Conservation (phyloP, 1,140 invertebrate genomes). For the Bombus superbus region DNA sequence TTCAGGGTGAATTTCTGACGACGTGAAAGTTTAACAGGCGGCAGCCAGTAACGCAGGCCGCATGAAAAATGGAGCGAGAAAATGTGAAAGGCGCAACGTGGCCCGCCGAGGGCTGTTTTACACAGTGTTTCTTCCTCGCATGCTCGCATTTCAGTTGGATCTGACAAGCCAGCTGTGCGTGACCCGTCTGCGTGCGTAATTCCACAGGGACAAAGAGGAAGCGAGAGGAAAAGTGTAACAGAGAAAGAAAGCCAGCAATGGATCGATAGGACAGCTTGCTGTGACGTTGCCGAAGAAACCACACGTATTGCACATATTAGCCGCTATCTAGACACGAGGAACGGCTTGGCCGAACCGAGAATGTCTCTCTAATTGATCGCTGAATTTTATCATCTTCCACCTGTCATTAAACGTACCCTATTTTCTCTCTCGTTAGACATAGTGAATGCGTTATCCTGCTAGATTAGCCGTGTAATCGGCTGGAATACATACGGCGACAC, state of each 20-base stretch:
- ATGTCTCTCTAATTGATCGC: not conserved
- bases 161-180: constrained; percentile 54
- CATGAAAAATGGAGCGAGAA: constrained; percentile 33
- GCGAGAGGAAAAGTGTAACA: constrained; percentile 26
- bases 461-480: not conserved
- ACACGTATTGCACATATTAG: constrained; percentile 53
- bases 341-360: not conserved
- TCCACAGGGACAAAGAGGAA: constrained; percentile 49
- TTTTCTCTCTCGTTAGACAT: not conserved
- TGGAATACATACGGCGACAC: not conserved
- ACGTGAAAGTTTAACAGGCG: constrained; percentile 12
- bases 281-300: constrained; percentile 59
- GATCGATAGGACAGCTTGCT: constrained; percentile 59
- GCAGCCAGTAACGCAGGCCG: not conserved
- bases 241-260: constrained; percentile 41
- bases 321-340: constrained; percentile 32
- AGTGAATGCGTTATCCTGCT: not conserved
- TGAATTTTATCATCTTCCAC: not conserved
- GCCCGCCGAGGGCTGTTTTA: not conserved
- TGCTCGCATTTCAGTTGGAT: constrained; percentile 41
- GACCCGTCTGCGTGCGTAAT: constrained; percentile 58
- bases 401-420: not conserved
- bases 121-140: constrained; percentile 20
- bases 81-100: constrained; percentile 13
- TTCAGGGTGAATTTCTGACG: not conserved